Percentiles rank a stretch among this genome's conserved stretches.
These are phyloP conservation scores for Papilio glaucus DNA, from an alignment of 1,140 invertebrate genomes.

Conservation along the genomic window DNA sequence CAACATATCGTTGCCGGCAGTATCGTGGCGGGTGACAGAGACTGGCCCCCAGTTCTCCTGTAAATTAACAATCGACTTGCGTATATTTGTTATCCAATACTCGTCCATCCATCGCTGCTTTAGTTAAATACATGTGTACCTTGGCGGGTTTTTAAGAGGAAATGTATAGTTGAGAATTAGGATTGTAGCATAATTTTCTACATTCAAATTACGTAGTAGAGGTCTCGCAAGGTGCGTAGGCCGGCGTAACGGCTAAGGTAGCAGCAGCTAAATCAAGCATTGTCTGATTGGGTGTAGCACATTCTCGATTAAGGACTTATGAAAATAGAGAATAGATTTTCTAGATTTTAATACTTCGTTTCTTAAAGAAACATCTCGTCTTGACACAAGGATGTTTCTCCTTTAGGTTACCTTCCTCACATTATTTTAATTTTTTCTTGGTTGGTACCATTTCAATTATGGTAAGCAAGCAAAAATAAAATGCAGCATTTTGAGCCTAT, in stretches of 20 bases:
- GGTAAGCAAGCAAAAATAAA: too few relatives aligned
- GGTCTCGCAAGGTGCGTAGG: conserved; percentile 62
- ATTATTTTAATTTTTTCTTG: neutral
- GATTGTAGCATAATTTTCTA: neutral
- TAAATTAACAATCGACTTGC: neutral
- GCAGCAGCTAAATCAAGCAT: conserved; percentile 70
- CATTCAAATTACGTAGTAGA: conserved; percentile 34
- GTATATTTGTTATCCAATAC: neutral
- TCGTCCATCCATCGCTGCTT: neutral
- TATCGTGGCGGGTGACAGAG: conserved; percentile 31
- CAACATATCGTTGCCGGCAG: conserved; percentile 57
- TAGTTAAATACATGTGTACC: neutral
- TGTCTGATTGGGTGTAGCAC: conserved; percentile 70
- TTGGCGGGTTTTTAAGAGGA: neutral
- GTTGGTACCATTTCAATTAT: too few relatives aligned
- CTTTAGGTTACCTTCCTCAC: neutral
- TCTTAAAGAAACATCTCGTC: too few relatives aligned
- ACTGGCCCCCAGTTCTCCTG: neutral
- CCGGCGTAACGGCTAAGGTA: conserved; percentile 62
- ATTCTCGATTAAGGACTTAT: conserved; percentile 41
- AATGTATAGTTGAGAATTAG: conserved; percentile 22
- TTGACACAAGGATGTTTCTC: too few relatives aligned
- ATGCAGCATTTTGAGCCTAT: too few relatives aligned
- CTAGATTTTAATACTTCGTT: neutral
- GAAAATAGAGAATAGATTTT: neutral